phyloP scores from a whole-genome alignment of 1,140 invertebrate species.

The Conus ventricosus region DNA sequence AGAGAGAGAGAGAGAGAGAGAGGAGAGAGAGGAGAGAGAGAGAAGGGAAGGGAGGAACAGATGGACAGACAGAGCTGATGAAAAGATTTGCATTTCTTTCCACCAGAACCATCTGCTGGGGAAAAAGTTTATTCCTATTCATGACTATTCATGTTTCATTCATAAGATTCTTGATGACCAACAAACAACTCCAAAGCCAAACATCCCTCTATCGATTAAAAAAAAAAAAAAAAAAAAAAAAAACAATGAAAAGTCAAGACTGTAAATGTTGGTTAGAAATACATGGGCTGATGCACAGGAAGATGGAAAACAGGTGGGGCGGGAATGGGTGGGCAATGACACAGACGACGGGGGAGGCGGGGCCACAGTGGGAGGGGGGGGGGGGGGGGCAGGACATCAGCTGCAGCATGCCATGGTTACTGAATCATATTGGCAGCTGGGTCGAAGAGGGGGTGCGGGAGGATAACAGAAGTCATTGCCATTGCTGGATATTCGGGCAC shows the following conservation, averaged over 20 bases:
- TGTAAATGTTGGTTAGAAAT: no score
- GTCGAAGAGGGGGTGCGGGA: slow-evolving; percentile 53
- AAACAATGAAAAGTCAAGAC: slow-evolving; percentile 34
- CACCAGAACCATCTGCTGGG: no score
- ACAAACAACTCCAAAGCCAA: no score
- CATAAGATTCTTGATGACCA: no score
- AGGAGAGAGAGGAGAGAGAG: no score
- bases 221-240: slow-evolving; percentile 35
- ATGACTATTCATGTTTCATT: no score
- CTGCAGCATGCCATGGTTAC: slow-evolving; percentile 51
- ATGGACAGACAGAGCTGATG: no score
- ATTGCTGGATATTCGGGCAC: no score
- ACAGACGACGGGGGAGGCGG: not conserved
- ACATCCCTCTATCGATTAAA: not conserved
- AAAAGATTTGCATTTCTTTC: no score
- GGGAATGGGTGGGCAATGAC: not conserved
- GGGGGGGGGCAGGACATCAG: not conserved
- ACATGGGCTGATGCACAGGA: not conserved
- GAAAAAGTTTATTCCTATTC: no score
- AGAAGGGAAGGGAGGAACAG: no score
- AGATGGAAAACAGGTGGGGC: not conserved
- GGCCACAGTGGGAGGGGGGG: not conserved
- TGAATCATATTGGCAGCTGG: slow-evolving; percentile 53
- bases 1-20: no score
- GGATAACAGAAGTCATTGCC: not conserved